phyloP scores from a whole-genome alignment of 2,888 invertebrate genomes.

The Plagodis dolabraria region DNA sequence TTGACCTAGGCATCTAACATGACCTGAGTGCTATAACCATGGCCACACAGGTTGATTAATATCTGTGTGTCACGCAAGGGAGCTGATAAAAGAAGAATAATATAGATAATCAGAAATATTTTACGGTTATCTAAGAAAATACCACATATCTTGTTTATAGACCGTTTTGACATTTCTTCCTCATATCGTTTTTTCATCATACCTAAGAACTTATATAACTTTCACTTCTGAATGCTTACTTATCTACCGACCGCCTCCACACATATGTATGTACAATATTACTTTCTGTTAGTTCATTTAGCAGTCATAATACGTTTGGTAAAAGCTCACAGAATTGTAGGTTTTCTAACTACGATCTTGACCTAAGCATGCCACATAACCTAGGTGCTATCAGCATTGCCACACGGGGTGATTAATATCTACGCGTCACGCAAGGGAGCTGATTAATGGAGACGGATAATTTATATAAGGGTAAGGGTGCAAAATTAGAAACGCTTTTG shows the following conservation, averaged over 20 bases:
- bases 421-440: slow-evolving; percentile 25
- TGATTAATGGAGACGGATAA: slow-evolving; percentile 39
- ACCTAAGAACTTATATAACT: no score
- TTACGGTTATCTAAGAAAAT: no score
- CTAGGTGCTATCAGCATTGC: slow-evolving; percentile 16
- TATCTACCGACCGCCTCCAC: no score
- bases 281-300: no score
- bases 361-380: slow-evolving; percentile 1
- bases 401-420: slow-evolving; percentile 20
- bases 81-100: slow-evolving; percentile 36
- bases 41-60: slow-evolving; percentile 18
- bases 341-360: slow-evolving; percentile 1
- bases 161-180: no score
- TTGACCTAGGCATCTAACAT: slow-evolving; percentile 2
- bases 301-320: no score
- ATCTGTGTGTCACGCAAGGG: slow-evolving; percentile 24
- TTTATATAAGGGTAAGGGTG: slow-evolving; percentile 31
- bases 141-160: no score
- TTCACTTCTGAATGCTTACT: no score
- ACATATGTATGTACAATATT: no score
- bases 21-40: slow-evolving; percentile 18
- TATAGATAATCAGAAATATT: no score
- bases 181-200: no score
- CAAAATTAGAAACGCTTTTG: slow-evolving; percentile 8
- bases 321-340: slow-evolving; percentile 3